Evolutionary conservation across 2,113 vertebrate species (phyloP).

Genomic region (Sorex araneus): DNA sequence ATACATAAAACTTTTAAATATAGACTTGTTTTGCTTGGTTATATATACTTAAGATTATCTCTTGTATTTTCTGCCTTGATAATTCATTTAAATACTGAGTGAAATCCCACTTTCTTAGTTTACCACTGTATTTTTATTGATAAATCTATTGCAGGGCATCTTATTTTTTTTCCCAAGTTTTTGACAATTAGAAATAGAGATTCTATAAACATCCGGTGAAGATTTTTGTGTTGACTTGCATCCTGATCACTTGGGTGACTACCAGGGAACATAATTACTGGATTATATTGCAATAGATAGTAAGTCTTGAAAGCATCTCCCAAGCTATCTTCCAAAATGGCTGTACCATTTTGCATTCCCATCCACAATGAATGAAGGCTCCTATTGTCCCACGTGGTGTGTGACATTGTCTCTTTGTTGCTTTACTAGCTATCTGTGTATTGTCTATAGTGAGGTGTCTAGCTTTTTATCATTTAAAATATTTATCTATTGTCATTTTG

Average conservation of each 20-base stretch:
- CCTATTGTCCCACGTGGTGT: neutral
- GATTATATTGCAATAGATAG: neutral
- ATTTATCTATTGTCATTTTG: slow-evolving; percentile 15
- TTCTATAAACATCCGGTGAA: neutral
- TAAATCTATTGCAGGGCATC: neutral
- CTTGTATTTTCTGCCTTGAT: neutral
- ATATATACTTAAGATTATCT: neutral
- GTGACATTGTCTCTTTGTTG: neutral
- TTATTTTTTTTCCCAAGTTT: neutral
- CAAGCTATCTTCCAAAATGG: neutral
- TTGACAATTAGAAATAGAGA: neutral
- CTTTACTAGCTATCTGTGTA: neutral
- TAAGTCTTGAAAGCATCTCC: too few relatives aligned
- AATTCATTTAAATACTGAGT: neutral
- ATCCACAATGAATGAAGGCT: neutral
- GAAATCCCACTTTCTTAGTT: neutral
- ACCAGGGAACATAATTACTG: neutral
- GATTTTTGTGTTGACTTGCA: neutral
- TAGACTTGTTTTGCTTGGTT: neutral
- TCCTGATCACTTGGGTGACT: slow-evolving; percentile 6
- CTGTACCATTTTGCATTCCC: neutral
- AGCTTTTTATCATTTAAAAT: neutral
- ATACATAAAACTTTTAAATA: too few relatives aligned
- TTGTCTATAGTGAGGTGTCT: neutral
- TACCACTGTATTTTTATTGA: neutral